phyloP scores from a whole-genome alignment of 2,113 vertebrate species.

The Petaurus breviceps region DNA sequence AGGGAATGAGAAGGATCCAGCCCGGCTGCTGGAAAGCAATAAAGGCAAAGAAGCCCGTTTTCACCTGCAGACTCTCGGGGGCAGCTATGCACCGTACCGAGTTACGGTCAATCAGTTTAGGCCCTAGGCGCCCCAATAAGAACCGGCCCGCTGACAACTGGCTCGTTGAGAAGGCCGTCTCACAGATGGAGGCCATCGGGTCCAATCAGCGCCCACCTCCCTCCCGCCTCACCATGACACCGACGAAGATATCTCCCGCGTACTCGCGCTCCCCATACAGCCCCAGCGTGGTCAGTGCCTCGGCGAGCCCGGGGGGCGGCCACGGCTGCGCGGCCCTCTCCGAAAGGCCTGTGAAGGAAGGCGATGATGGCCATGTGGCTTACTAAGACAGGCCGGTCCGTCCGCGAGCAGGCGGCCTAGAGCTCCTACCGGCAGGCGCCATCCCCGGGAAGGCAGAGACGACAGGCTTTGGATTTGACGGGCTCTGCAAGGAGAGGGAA shows the following conservation, averaged over 20 bases:
- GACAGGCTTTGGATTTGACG: slow-evolving; percentile 48
- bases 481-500: not conserved
- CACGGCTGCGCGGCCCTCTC: not conserved
- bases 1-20: not conserved
- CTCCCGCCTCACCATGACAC: slow-evolving; percentile 86
- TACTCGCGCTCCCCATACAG: slow-evolving; percentile 85
- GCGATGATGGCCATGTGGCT: slow-evolving; percentile 73
- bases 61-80: not conserved
- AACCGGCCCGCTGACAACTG: too few species aligned
- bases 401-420: slow-evolving; percentile 64
- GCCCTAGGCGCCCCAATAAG: too few species aligned
- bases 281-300: slow-evolving; percentile 83
- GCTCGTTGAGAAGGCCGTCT: not conserved
- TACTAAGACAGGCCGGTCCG: not conserved
- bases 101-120: too few species aligned
- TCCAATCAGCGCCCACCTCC: not conserved
- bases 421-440: slow-evolving; percentile 46
- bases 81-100: accelerated
- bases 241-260: slow-evolving; percentile 87
- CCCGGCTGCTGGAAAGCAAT: not conserved
- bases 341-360: slow-evolving; percentile 60
- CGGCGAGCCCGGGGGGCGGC: slow-evolving; percentile 79
- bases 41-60: not conserved
- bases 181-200: not conserved
- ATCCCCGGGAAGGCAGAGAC: slow-evolving; percentile 61